A percentile compares a stretch with the other conserved stretches of the same genome.
These are phyloP conservation scores for Phorcus lineatus DNA, from an alignment of 2,888 invertebrate species.

Conservation along the genomic window DNA sequence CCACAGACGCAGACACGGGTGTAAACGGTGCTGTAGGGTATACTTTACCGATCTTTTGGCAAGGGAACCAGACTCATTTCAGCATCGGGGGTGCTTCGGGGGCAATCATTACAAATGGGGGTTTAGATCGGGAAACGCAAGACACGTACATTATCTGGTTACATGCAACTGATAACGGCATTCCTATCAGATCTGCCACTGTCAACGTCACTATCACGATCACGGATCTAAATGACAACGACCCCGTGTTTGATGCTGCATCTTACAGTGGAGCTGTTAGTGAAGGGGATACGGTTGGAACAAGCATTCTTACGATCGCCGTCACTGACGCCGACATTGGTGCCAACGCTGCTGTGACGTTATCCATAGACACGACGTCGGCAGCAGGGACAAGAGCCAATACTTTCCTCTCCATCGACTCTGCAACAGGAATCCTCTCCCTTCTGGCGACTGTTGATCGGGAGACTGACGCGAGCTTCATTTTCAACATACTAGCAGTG, in stretches of 20 bases:
- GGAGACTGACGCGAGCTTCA: slow-evolving; percentile 50
- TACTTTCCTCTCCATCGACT: slow-evolving; percentile 43
- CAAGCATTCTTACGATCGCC: slow-evolving; percentile 51
- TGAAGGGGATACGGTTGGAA: slow-evolving; percentile 54
- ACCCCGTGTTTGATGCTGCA: slow-evolving; percentile 51
- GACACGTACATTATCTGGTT: slow-evolving; percentile 49
- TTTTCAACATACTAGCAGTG: slow-evolving; percentile 84
- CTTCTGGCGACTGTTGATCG: slow-evolving; percentile 56
- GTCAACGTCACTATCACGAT: slow-evolving; percentile 57
- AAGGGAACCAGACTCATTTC: slow-evolving; percentile 50
- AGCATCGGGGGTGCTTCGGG: slow-evolving; percentile 45
- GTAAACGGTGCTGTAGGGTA: slow-evolving; percentile 50
- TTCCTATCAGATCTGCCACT: slow-evolving; percentile 47
- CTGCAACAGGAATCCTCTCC: slow-evolving; percentile 47
- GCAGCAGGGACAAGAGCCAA: slow-evolving; percentile 45
- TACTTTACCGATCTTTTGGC: slow-evolving; percentile 40
- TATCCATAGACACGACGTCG: slow-evolving; percentile 52
- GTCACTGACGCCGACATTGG: slow-evolving; percentile 59
- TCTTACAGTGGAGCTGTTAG: slow-evolving; percentile 47
- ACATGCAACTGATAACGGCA: slow-evolving; percentile 57
- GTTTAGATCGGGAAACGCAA: slow-evolving; percentile 54
- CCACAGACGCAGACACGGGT: slow-evolving; percentile 59
- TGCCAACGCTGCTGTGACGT: slow-evolving; percentile 52
- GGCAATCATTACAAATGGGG: slow-evolving; percentile 41
- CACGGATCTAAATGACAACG: slow-evolving; percentile 65